These are phyloP conservation scores for Polypedilum vanderplanki DNA, from an alignment of 1,140 invertebrate genomes.

Conservation along the genomic window DNA sequence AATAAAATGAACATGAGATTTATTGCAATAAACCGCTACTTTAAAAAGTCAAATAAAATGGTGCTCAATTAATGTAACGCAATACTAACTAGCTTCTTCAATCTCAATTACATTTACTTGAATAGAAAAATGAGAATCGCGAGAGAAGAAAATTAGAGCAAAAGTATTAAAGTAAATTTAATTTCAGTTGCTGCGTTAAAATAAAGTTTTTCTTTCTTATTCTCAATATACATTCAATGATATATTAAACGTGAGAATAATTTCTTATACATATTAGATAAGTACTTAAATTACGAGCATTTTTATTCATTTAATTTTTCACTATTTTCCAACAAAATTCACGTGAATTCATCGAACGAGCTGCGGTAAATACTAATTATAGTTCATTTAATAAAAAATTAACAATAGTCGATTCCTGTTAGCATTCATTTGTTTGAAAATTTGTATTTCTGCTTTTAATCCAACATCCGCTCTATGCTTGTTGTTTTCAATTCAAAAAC, in stretches of 20 bases:
- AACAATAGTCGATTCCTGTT: slow-evolving; percentile 24
- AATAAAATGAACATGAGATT: too few relatives aligned
- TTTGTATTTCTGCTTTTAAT: neutral
- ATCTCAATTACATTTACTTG: slow-evolving; percentile 6
- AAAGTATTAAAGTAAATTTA: neutral
- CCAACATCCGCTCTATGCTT: slow-evolving; percentile 16
- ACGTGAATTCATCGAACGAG: neutral
- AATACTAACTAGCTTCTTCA: neutral
- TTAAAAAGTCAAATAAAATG: too few relatives aligned
- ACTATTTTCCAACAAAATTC: neutral
- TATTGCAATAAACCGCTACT: too few relatives aligned
- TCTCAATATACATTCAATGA: neutral
- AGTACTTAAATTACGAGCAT: neutral
- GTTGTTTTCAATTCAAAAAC: neutral
- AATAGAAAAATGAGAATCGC: too few relatives aligned
- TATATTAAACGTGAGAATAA: slow-evolving; percentile 19
- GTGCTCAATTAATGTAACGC: neutral
- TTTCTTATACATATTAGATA: neutral
- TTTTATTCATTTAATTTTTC: neutral
- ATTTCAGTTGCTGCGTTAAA: neutral
- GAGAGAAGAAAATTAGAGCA: neutral
- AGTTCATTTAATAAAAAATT: slow-evolving; percentile 22
- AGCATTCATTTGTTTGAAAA: neutral
- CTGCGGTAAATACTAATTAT: slow-evolving; percentile 13
- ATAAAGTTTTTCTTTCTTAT: neutral